phyloP scores from a whole-genome alignment of 2,888 invertebrate genomes.

The Colletes collaris region DNA sequence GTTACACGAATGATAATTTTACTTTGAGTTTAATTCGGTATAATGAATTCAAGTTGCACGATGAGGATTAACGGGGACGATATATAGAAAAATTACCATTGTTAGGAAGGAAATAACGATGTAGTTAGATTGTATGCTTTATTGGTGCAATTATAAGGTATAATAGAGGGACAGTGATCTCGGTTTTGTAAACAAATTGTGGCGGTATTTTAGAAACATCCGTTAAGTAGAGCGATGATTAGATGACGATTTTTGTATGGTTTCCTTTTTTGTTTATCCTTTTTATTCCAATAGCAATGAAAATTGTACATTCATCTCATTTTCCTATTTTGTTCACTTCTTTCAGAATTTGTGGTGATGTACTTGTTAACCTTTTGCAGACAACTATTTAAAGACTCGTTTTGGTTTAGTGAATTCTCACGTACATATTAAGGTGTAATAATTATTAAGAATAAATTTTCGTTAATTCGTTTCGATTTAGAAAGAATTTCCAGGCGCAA shows the following conservation, averaged over 20 bases:
- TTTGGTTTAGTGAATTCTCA: no score
- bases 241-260: neutral
- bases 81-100: constrained; percentile 13
- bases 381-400: no score
- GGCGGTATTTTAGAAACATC: constrained; percentile 39
- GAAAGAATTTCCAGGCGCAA: no score
- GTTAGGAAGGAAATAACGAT: constrained; percentile 13
- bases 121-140: constrained; percentile 39
- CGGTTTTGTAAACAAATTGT: constrained; percentile 29
- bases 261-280: constrained; percentile 8
- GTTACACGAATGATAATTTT: neutral
- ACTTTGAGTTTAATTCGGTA: neutral
- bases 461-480: no score
- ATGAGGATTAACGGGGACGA: constrained; percentile 27
- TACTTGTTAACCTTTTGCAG: no score
- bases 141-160: constrained; percentile 63
- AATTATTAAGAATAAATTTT: no score
- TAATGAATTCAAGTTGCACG: constrained; percentile 32
- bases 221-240: constrained; percentile 16
- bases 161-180: constrained; percentile 28
- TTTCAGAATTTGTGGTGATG: neutral
- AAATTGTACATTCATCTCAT: constrained; percentile 36
- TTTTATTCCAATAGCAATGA: neutral
- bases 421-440: no score
- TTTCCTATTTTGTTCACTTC: constrained; percentile 22